Evolutionary conservation across 2,888 invertebrate species (phyloP).

Genomic region (Himalopsyche tibetana): DNA sequence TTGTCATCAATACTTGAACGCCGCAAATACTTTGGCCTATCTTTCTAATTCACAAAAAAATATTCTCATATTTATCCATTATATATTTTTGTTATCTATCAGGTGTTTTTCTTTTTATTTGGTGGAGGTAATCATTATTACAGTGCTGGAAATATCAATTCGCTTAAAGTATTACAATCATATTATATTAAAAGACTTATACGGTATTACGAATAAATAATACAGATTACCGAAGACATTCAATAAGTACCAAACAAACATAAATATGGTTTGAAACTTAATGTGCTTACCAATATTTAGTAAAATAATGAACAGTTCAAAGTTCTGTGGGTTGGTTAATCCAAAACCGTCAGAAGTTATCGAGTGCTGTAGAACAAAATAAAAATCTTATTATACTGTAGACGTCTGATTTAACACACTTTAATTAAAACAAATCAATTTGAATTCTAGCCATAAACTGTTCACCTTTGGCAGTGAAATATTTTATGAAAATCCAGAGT

Average conservation of each 20-base stretch:
- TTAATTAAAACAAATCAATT: no score
- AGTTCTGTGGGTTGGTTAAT: no score
- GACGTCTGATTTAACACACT: no score
- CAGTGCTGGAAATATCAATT: conserved; percentile 51
- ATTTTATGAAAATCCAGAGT: no score
- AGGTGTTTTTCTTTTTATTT: conserved; percentile 68
- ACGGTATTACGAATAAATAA: neutral
- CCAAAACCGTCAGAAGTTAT: no score
- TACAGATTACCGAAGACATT: neutral
- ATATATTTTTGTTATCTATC: conserved; percentile 34
- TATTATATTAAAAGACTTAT: conserved; percentile 67
- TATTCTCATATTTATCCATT: conserved; percentile 41
- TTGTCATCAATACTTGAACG: conserved; percentile 25
- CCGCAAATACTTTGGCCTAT: conserved; percentile 64
- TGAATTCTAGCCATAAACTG: no score
- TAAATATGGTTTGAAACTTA: neutral
- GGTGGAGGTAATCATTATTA: conserved; percentile 70
- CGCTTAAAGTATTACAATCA: conserved; percentile 65
- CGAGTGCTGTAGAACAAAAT: no score
- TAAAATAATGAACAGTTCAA: neutral
- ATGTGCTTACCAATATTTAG: neutral
- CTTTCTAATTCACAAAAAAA: conserved; percentile 57
- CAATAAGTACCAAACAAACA: neutral
- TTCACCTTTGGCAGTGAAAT: no score
- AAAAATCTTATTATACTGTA: no score